These are phyloP conservation scores for Empidonax traillii DNA, from an alignment of 2,113 vertebrate species.

Conservation along the genomic window DNA sequence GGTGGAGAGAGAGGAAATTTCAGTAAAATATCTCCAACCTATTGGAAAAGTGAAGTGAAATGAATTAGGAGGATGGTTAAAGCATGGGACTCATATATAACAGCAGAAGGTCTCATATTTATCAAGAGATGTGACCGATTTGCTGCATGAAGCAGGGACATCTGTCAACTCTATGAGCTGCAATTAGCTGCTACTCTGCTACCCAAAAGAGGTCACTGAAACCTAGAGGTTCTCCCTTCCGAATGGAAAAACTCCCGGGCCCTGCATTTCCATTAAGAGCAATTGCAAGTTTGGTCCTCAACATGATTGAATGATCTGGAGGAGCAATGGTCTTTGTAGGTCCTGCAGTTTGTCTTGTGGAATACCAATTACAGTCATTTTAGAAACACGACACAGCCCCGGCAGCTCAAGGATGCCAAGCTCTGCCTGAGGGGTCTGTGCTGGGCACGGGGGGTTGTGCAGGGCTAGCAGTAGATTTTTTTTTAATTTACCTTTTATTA, in stretches of 20 bases:
- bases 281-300: not conserved
- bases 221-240: not conserved
- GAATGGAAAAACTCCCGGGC: not conserved
- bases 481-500: not conserved
- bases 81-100: not conserved
- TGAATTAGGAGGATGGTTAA: not conserved
- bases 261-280: not conserved
- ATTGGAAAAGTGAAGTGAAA: not conserved
- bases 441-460: accelerated
- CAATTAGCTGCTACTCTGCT: slow-evolving; percentile 28
- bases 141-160: not conserved
- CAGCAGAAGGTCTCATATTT: slow-evolving; percentile 1
- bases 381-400: not conserved
- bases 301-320: not conserved
- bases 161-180: not conserved
- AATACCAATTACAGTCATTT: not conserved
- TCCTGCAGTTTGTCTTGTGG: not conserved
- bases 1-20: not conserved
- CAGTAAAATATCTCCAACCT: not conserved
- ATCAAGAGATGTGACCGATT: slow-evolving; percentile 13
- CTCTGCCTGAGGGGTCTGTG: not conserved
- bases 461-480: not conserved
- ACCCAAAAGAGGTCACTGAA: not conserved
- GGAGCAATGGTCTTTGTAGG: not conserved
- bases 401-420: not conserved